Evolutionary conservation across 2,888 invertebrate genomes (phyloP), one percentile per base, ranked within the genome.

Genomic region (Acanthococcus lagerstroemiae): DNA sequence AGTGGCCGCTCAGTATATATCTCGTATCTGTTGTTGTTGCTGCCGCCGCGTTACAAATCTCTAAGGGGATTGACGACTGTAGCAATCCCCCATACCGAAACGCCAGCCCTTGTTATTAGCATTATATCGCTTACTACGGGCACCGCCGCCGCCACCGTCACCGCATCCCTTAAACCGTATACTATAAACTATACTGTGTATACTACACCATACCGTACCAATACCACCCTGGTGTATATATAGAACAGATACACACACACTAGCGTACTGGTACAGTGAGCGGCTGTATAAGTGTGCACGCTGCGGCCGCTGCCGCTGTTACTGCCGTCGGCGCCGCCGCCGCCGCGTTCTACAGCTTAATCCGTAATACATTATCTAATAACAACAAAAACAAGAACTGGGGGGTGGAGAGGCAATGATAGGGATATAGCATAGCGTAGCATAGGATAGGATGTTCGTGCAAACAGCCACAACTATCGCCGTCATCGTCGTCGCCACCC

Each of bases 51-150:
- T 63, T 63, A 63, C 63, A 63, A 63, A 63, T 63, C 63, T 63
- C 63, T 24, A 63, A 63, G 63, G 63, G 63, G 63, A 63, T 63
- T 63, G 63, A 63, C 63, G 63, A 63, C 63, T 63, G 63, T 54
- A 57, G 57, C 57, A 15, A 26, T 19, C 50, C 63, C 52, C 63
- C 52, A 52, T 63, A 21, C 52, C 37, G 44, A 52, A 63, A 63
- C 63, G 63, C 63, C 63, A 63, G 63, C 63, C 63, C 63, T 63
- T 63, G 63, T 63, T 63, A 63, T 63, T 63, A 63, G 63, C 63
- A 63, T 63, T 63, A 63, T 63, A 63, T 63, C 30, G 54, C 54
- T 63, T 50, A 26, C 60, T 46, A 6, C 48, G 48, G 48, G 21
- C 60, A 48, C 45, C 57, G 56, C n/a, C n/a, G n/a, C n/a, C n/a